These are phyloP conservation scores for Pollicipes pollicipes DNA, from an alignment of 1,140 invertebrate species.

Conservation along the genomic window DNA sequence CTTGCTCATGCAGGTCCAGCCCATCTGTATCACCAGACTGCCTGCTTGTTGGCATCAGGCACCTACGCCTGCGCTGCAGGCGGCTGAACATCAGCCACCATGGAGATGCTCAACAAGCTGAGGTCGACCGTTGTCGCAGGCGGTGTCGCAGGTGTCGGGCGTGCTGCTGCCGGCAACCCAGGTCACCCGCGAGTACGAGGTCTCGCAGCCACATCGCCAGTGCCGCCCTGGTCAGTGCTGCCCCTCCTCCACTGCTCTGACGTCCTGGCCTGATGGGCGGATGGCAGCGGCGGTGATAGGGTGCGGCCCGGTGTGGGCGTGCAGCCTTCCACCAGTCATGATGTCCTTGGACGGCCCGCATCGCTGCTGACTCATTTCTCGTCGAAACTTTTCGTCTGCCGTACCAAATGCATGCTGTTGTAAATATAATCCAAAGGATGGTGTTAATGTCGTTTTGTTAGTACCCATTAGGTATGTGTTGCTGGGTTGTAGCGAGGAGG, in stretches of 20 bases:
- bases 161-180: conserved; percentile 93
- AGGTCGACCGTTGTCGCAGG: conserved; percentile 54
- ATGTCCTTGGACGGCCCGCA: too few relatives aligned
- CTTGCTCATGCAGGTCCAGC: too few relatives aligned
- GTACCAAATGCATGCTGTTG: neutral
- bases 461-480: too few relatives aligned
- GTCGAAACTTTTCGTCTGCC: conserved; percentile 2
- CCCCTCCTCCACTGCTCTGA: neutral
- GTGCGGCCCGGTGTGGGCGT: too few relatives aligned
- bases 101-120: conserved; percentile 64
- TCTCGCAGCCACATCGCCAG: conserved; percentile 67
- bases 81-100: too few relatives aligned
- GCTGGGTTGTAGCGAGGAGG: too few relatives aligned
- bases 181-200: conserved; percentile 86
- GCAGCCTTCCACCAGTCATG: too few relatives aligned
- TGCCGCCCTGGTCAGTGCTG: conserved; percentile 58
- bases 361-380: neutral
- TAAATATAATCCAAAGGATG: neutral
- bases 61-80: too few relatives aligned
- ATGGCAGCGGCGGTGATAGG: neutral
- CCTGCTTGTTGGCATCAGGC: too few relatives aligned
- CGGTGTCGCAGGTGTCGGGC: conserved; percentile 50
- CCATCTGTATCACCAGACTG: too few relatives aligned
- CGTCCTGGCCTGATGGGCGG: neutral
- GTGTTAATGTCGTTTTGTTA: too few relatives aligned